Evolutionary conservation across 2,888 invertebrate genomes (phyloP), one percentile per base, ranked within the genome.

Genomic region (Pyralis farinalis): DNA sequence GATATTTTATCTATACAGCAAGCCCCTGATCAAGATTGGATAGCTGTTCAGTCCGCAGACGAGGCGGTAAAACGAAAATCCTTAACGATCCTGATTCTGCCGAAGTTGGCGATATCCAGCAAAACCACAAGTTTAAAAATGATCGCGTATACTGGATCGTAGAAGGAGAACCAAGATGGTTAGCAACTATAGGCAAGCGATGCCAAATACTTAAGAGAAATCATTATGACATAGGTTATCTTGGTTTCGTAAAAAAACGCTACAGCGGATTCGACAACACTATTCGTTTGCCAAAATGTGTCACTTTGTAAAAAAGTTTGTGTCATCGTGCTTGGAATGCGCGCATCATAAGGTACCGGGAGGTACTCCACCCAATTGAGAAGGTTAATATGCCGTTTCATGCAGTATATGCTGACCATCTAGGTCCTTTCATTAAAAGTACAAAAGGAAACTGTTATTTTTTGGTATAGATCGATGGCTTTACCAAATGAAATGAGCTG

Each of bases 171-270:
- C 3, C 7, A 7, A 21, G 7, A 21, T 55, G 56, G 57, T 36
- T 59, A 0, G 59, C 58, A 0, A 60, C 60, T 6, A 46, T 41
- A 25, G 43, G 41, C 0, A 52, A 43, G 0, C 22, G 57, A 0
- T 60, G 56, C 55, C 56, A 55, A 12, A 32, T 63, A 1, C 5
- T 49, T 0, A 45, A 49, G 21, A 37, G 10, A 7, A 58, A 55
- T 16, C 53, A 59, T 16, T 55, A 59, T 21, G 53, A 57, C 9
- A 27, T 53, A 0, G 58, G 58, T 0, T 55, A 55, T 37, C 53
- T 31, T 25, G 49, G 46, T 6, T 53, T 40, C 1, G 43, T n/a
- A n/a, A 46, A 5, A 58, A 49, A 31, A 55, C 56, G 0, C 12
- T 49, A 7, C 8, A 7, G 3, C 43, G 43, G 5, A 16, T 39